These are phyloP conservation scores for Mormyrus lacerda DNA, from an alignment of 2,113 vertebrate species.

Conservation along the genomic window DNA sequence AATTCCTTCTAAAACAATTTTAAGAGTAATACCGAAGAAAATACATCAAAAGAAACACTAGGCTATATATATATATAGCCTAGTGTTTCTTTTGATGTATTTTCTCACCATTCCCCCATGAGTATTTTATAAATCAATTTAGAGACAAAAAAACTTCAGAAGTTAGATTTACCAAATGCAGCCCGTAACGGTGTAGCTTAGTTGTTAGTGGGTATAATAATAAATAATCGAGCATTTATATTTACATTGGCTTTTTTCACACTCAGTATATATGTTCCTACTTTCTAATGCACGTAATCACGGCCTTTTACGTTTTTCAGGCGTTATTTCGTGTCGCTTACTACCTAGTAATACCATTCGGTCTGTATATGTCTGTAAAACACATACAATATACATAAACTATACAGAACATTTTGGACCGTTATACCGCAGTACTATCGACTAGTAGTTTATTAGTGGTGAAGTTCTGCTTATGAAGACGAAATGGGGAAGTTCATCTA, in stretches of 20 bases:
- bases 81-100: neutral
- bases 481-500: neutral
- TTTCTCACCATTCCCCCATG: neutral
- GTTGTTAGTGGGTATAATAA: neutral
- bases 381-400: no score
- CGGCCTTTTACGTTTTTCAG: neutral
- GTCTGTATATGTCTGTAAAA: neutral
- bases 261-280: neutral
- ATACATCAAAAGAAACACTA: no score
- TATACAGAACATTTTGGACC: neutral
- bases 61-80: no score
- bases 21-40: neutral
- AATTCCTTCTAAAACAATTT: neutral
- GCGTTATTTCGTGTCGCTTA: neutral
- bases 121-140: neutral
- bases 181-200: neutral
- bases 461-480: neutral
- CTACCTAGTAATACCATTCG: neutral
- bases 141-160: neutral
- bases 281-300: neutral
- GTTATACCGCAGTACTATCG: neutral
- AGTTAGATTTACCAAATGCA: neutral
- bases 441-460: neutral
- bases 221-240: neutral
- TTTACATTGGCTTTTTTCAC: neutral